Evolutionary conservation across 2,797 vertebrate species (phyloP).

Genomic region (Dermochelys coriacea): DNA sequence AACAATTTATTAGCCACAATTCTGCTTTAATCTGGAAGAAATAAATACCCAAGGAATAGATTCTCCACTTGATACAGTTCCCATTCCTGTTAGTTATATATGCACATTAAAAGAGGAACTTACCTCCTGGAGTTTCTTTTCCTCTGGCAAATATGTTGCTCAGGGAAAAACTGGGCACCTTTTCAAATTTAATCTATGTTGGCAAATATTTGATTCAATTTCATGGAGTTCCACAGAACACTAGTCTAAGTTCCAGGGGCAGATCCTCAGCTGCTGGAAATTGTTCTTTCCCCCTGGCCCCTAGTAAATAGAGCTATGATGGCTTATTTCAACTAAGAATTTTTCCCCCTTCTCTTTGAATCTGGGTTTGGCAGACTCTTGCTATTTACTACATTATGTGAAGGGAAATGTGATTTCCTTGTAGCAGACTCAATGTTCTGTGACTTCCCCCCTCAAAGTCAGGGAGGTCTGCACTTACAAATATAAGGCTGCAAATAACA

Average conservation of each 20-base stretch:
- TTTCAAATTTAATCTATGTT: slow-evolving; percentile 46
- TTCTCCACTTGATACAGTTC: neutral
- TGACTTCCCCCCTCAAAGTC: neutral
- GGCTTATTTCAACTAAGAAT: neutral
- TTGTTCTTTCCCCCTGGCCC: neutral
- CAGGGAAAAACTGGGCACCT: slow-evolving; percentile 15
- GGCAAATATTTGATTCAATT: neutral
- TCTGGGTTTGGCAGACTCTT: neutral
- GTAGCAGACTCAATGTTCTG: fast-evolving
- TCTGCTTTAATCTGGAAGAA: slow-evolving; percentile 39
- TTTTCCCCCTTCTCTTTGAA: neutral
- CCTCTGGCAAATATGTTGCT: slow-evolving; percentile 49
- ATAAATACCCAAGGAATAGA: neutral
- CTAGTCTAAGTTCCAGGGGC: neutral
- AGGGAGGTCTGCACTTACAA: neutral
- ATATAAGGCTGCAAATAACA: neutral
- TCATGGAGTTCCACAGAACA: neutral
- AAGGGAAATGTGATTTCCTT: fast-evolving
- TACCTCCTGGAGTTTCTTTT: slow-evolving; percentile 46
- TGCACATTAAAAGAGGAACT: slow-evolving; percentile 31
- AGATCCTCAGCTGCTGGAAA: neutral
- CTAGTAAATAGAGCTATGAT: slow-evolving; percentile 5
- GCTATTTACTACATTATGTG: neutral
- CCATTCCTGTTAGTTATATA: neutral
- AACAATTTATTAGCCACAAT: slow-evolving; percentile 12